A percentile compares a stretch with the other conserved stretches of the same genome.
Evolutionary conservation across 2,888 invertebrate genomes (phyloP).

Genomic region (Phengaris alcon): DNA sequence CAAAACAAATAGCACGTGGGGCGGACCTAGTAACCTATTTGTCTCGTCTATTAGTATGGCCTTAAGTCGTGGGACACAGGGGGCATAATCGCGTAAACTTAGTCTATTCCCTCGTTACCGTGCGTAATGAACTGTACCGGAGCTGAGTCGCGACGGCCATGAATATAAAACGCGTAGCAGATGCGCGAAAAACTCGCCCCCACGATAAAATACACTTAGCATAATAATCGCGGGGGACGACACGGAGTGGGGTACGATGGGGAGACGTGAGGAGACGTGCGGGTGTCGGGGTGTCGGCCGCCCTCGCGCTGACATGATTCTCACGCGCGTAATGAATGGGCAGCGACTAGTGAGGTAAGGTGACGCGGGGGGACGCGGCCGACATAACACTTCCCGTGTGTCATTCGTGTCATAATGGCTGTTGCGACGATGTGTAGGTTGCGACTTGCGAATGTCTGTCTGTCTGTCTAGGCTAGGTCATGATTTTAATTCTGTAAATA

Average conservation of each 20-base stretch:
- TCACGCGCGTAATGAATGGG: slow-evolving; percentile 76
- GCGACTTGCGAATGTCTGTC: not conserved
- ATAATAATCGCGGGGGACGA: slow-evolving; percentile 69
- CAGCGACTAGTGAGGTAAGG: slow-evolving; percentile 55
- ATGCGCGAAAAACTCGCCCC: slow-evolving; percentile 78
- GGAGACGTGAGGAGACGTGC: slow-evolving; percentile 37
- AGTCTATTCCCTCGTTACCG: slow-evolving; percentile 52
- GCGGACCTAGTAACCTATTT: slow-evolving; percentile 64
- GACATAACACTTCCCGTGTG: slow-evolving; percentile 25
- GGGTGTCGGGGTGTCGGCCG: slow-evolving; percentile 44
- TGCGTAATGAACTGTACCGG: slow-evolving; percentile 72
- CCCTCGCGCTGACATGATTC: slow-evolving; percentile 74
- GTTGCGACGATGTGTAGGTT: not conserved
- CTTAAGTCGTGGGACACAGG: slow-evolving; percentile 44
- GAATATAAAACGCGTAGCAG: slow-evolving; percentile 79
- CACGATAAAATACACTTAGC: slow-evolving; percentile 70
- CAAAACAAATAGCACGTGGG: slow-evolving; percentile 61
- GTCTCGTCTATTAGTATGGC: slow-evolving; percentile 35
- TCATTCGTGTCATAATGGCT: not conserved
- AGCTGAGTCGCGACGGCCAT: slow-evolving; percentile 65
- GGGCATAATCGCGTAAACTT: slow-evolving; percentile 45
- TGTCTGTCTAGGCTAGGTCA: slow-evolving; percentile 6
- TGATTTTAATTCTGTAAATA: not conserved
- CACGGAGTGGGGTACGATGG: slow-evolving; percentile 47
- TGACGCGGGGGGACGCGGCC: slow-evolving; percentile 47